phyloP scores from a whole-genome alignment of 2,113 vertebrate genomes.

The Riparia riparia region DNA sequence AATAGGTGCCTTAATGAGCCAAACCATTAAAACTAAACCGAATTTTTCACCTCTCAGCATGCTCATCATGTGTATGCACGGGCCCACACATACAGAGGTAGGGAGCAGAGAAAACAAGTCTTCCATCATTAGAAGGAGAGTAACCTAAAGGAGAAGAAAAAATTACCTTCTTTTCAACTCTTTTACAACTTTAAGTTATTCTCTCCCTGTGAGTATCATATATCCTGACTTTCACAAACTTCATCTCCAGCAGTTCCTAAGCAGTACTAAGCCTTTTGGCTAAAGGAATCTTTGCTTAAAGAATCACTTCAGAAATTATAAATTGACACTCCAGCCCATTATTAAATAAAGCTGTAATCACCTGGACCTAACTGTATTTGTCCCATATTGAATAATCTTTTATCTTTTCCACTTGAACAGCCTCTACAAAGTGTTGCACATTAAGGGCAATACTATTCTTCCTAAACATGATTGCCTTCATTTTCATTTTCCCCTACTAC shows the following conservation, averaged over 20 bases:
- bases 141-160: neutral
- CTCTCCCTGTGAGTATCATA: neutral
- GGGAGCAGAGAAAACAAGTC: neutral
- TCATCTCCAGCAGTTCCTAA: conserved; percentile 13
- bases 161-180: neutral
- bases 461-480: neutral
- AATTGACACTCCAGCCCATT: neutral
- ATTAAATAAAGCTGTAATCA: conserved; percentile 38
- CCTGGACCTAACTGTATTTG: conserved; percentile 22
- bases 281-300: neutral
- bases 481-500: neutral
- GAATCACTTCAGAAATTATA: conserved; percentile 36
- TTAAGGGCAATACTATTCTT: neutral
- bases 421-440: neutral
- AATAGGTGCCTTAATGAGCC: neutral
- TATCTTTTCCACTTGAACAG: conserved; percentile 8
- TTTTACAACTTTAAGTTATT: neutral
- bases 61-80: neutral
- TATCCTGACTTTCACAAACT: neutral
- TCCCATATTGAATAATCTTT: neutral
- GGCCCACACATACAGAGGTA: neutral
- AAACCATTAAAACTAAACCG: neutral
- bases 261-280: neutral
- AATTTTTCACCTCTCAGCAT: neutral
- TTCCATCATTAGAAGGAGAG: neutral